These are phyloP conservation scores for Furnarius figulus DNA, from an alignment of 2,113 vertebrate species.

Conservation along the genomic window DNA sequence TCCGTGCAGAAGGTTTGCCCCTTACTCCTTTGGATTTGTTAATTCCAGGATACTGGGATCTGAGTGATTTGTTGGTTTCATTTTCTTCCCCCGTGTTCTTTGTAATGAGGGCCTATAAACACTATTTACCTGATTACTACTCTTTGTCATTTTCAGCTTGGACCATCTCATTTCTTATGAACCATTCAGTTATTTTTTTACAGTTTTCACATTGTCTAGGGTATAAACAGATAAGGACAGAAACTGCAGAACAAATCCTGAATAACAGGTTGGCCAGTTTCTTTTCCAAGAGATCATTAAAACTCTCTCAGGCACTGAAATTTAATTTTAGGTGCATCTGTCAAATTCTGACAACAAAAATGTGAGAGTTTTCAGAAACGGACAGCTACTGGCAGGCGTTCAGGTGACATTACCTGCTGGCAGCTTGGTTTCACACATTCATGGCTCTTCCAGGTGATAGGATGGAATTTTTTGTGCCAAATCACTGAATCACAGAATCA, in stretches of 20 bases:
- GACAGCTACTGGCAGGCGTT: neutral
- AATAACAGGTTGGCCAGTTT: neutral
- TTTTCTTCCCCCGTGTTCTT: neutral
- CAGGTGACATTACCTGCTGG: neutral
- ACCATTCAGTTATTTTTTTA: neutral
- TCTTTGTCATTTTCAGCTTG: neutral
- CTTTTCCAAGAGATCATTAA: neutral
- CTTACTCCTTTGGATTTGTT: neutral
- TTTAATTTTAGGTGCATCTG: neutral
- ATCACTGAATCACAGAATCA: neutral
- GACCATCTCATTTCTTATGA: rapidly evolving
- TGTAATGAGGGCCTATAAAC: neutral
- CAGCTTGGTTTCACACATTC: neutral
- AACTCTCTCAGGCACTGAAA: neutral
- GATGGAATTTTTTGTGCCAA: neutral
- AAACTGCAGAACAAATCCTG: neutral
- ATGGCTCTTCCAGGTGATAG: neutral
- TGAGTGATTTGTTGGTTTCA: neutral
- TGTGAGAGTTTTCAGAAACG: neutral
- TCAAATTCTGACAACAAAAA: neutral
- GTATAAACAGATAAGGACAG: neutral
- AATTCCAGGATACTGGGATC: neutral
- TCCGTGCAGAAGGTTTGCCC: neutral
- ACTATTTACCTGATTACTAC: neutral
- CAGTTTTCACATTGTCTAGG: neutral